A percentile compares a stretch with the other conserved stretches of the same genome.
Evolutionary conservation across 2,888 invertebrate genomes (phyloP).

Genomic region (Drosophila histrio): DNA sequence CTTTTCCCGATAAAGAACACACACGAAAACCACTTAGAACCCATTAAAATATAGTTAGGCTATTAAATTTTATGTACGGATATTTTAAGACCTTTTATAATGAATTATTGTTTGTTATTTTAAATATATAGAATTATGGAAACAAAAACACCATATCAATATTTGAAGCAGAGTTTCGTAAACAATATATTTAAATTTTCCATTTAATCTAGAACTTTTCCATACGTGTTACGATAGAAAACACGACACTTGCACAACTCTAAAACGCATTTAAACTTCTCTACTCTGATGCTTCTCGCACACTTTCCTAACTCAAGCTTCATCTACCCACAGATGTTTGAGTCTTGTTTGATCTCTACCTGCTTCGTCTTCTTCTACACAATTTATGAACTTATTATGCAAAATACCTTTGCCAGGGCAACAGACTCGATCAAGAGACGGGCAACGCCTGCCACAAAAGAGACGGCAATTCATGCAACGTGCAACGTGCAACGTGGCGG

Average conservation of each 20-base stretch:
- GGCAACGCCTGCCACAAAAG: constrained; percentile 43
- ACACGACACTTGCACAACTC: not conserved
- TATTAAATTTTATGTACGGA: not conserved
- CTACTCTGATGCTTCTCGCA: not conserved
- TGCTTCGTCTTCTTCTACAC: constrained; percentile 7
- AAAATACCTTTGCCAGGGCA: constrained; percentile 32
- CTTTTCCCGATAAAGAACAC: not conserved
- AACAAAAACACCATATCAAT: no score
- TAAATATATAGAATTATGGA: no score
- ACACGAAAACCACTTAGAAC: not conserved
- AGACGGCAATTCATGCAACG: constrained; percentile 5
- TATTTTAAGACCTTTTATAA: not conserved
- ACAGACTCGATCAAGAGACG: constrained; percentile 32
- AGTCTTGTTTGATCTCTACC: constrained; percentile 5
- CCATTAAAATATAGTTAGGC: not conserved
- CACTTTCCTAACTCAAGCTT: not conserved
- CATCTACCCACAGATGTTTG: constrained; percentile 30
- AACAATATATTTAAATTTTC: not conserved
- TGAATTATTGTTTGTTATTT: not conserved
- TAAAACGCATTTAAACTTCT: not conserved
- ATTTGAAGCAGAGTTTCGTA: no score
- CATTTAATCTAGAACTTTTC: not conserved
- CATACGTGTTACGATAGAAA: not conserved
- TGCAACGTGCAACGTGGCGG: constrained; percentile 7
- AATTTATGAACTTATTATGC: constrained; percentile 69